Conservation (phyloP, 2,797 vertebrate species). For the Dermochelys coriacea region DNA sequence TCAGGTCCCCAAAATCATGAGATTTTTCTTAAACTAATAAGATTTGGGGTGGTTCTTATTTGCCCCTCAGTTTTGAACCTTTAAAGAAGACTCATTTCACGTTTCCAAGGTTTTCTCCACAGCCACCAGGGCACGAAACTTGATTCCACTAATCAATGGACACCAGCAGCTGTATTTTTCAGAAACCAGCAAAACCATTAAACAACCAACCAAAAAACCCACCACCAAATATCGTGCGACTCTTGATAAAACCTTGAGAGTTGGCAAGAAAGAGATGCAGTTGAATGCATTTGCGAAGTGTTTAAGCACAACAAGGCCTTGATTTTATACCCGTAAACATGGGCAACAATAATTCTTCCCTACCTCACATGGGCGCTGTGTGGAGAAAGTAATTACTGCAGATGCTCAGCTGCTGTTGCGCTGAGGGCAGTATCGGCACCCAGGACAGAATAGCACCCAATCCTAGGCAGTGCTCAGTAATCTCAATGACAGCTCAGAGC, state of each 20-base stretch:
- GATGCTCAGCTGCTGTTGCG: neutral
- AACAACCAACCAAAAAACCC: neutral
- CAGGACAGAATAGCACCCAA: neutral
- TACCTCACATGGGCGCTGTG: neutral
- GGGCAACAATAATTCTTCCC: neutral
- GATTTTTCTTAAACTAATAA: neutral
- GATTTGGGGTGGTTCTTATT: neutral
- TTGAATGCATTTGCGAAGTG: neutral
- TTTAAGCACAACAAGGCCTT: neutral
- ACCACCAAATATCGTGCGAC: neutral
- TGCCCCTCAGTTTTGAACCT: neutral
- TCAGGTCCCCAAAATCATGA: neutral
- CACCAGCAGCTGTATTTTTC: neutral
- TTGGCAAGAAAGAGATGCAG: neutral
- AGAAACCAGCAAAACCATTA: neutral
- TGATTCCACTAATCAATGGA: rapidly evolving
- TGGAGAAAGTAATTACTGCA: neutral
- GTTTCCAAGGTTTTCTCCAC: neutral
- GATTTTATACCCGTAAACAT: neutral
- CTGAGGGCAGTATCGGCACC: neutral
- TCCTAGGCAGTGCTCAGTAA: neutral
- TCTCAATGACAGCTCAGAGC: neutral
- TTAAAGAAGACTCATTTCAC: neutral
- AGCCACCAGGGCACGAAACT: neutral
- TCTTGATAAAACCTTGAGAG: neutral